Conservation (phyloP, 2,797 vertebrate species). For the Huso huso region DNA sequence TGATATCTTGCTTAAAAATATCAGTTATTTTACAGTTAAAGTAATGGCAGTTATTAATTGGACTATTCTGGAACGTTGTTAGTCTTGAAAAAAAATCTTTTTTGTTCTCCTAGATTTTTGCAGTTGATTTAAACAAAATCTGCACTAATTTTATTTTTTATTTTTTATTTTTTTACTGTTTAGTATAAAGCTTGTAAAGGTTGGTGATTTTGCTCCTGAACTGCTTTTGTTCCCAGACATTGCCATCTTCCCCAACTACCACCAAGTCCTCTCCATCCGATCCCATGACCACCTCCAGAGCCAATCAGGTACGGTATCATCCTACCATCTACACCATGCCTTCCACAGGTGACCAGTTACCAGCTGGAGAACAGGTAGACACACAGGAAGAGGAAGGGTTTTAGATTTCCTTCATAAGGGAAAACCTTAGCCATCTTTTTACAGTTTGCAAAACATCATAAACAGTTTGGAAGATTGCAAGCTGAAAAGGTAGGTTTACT, state of each 20-base stretch:
- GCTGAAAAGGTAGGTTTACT: too few species aligned
- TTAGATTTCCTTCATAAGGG: not conserved
- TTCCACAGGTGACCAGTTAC: conserved; percentile 64
- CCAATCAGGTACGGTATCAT: conserved; percentile 82
- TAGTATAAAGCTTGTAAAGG: conserved; percentile 48
- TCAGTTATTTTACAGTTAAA: not conserved
- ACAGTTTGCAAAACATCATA: too few species aligned
- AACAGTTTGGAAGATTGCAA: too few species aligned
- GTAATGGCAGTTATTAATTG: too few species aligned
- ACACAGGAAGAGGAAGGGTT: conserved; percentile 30
- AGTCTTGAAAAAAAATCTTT: not conserved
- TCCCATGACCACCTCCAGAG: conserved; percentile 83
- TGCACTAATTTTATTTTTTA: not conserved
- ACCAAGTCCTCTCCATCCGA: conserved; percentile 83
- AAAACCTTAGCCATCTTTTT: too few species aligned
- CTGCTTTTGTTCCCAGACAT: conserved; percentile 83
- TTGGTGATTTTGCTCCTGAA: conserved; percentile 75
- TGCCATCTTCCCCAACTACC: conserved; percentile 83
- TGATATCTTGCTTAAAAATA: not conserved
- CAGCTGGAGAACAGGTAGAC: conserved; percentile 55
- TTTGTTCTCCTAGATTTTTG: not conserved
- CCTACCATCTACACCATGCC: conserved; percentile 73
- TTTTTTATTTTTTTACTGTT: conserved; percentile 10
- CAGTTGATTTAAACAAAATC: not conserved
- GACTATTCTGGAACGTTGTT: not conserved